Evolutionary conservation across 2,113 vertebrate genomes (phyloP).

Genomic region (Xiphophorus hellerii): DNA sequence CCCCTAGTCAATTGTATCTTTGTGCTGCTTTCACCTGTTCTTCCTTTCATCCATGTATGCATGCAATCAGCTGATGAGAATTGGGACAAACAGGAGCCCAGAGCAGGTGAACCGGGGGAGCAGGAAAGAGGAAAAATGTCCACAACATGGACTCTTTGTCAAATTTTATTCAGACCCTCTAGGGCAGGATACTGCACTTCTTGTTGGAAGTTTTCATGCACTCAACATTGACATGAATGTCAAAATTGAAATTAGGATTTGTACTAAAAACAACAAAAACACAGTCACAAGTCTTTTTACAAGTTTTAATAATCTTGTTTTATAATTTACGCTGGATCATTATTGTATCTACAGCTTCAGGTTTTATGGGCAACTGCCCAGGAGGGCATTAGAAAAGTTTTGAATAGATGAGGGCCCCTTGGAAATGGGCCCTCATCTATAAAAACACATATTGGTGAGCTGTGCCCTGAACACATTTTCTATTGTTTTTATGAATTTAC

Average conservation of each 20-base stretch:
- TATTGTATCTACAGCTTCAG: no score
- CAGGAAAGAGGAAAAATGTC: not conserved
- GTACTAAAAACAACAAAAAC: not conserved
- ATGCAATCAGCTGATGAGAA: slow-evolving; percentile 53
- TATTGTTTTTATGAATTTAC: no score
- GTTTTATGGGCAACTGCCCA: no score
- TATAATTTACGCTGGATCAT: no score
- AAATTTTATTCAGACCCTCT: not conserved
- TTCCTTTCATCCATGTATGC: slow-evolving; percentile 59
- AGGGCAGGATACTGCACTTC: not conserved
- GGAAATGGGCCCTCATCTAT: no score
- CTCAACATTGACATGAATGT: not conserved
- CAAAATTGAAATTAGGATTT: not conserved
- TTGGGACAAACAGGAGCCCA: slow-evolving; percentile 3
- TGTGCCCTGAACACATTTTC: no score
- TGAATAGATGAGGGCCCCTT: no score
- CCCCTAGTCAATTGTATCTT: slow-evolving; percentile 55
- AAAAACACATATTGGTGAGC: no score
- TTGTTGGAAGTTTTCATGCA: not conserved
- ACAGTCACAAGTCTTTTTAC: not conserved
- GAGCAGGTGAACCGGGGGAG: slow-evolving; percentile 24
- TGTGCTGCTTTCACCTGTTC: slow-evolving; percentile 52
- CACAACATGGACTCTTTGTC: not conserved
- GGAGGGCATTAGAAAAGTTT: no score
- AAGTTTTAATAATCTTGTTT: not conserved